Conservation (phyloP, 2,113 vertebrate species). For the Ginglymostoma cirratum region DNA sequence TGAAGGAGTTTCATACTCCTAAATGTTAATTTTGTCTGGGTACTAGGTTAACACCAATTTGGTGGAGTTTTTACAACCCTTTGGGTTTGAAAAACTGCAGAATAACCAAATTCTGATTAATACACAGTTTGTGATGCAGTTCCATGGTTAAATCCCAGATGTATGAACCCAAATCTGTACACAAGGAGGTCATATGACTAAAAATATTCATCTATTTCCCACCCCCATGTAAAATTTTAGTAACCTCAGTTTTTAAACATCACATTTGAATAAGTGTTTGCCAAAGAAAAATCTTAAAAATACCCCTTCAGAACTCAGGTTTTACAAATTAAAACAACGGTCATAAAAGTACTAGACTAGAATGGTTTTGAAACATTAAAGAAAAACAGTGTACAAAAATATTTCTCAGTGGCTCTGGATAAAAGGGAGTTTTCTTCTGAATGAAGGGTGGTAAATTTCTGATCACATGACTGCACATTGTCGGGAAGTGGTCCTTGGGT, state of each 20-base stretch:
- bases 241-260: background rate
- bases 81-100: constrained; percentile 38
- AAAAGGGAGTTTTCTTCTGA: constrained; percentile 35
- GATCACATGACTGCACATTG: constrained; percentile 87
- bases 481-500: constrained; percentile 72
- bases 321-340: constrained; percentile 45
- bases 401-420: constrained; percentile 63
- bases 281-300: constrained; percentile 41
- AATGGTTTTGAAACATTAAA: constrained; percentile 46
- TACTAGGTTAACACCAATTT: constrained; percentile 34
- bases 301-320: constrained; percentile 50
- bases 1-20: constrained; percentile 11
- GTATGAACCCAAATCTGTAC: constrained; percentile 3
- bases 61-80: constrained; percentile 37
- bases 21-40: constrained; percentile 21
- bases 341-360: constrained; percentile 53
- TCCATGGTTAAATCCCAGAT: background rate
- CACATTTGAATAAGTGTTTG: background rate
- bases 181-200: background rate
- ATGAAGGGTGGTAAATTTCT: constrained; percentile 43
- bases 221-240: constrained; percentile 2
- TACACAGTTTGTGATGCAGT: background rate
- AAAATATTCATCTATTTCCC: background rate
- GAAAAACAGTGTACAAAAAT: constrained; percentile 64
- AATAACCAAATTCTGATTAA: constrained; percentile 37